Evolutionary conservation across 2,113 vertebrate genomes (phyloP).

Genomic region (Cephalopholis sonnerati): DNA sequence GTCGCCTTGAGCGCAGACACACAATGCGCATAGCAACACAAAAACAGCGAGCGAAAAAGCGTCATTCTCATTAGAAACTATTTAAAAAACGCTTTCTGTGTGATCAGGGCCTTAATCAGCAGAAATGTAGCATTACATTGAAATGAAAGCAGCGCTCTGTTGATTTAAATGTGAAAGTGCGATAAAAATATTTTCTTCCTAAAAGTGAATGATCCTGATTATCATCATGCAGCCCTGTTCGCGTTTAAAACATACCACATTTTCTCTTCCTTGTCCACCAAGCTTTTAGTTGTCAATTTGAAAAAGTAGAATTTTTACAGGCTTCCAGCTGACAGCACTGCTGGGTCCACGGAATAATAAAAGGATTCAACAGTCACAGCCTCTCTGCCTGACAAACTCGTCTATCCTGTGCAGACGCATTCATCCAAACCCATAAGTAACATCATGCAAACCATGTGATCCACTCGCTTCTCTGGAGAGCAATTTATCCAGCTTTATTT

Average conservation of each 20-base stretch:
- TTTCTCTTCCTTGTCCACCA: neutral
- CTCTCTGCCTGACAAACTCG: neutral
- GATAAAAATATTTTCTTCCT: too few relatives aligned
- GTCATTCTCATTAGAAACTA: too few relatives aligned
- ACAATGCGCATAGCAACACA: too few relatives aligned
- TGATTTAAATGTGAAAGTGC: too few relatives aligned
- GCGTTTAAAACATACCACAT: neutral
- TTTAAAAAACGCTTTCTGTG: too few relatives aligned
- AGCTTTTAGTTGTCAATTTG: neutral
- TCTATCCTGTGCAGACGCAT: neutral
- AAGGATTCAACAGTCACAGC: neutral
- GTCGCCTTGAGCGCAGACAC: too few relatives aligned
- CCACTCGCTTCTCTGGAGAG: constrained; percentile 36
- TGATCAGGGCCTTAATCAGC: too few relatives aligned
- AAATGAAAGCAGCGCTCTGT: too few relatives aligned
- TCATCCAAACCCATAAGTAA: constrained; percentile 19
- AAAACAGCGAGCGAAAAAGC: too few relatives aligned
- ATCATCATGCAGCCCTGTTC: too few relatives aligned
- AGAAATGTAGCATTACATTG: too few relatives aligned
- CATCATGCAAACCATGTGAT: constrained; percentile 15
- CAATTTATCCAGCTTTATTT: constrained; percentile 58
- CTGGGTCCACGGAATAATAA: neutral
- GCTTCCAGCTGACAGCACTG: neutral
- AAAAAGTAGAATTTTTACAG: neutral
- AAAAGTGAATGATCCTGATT: too few relatives aligned